Conservation (phyloP, 2,888 invertebrate genomes). For the Aquatica leii region DNA sequence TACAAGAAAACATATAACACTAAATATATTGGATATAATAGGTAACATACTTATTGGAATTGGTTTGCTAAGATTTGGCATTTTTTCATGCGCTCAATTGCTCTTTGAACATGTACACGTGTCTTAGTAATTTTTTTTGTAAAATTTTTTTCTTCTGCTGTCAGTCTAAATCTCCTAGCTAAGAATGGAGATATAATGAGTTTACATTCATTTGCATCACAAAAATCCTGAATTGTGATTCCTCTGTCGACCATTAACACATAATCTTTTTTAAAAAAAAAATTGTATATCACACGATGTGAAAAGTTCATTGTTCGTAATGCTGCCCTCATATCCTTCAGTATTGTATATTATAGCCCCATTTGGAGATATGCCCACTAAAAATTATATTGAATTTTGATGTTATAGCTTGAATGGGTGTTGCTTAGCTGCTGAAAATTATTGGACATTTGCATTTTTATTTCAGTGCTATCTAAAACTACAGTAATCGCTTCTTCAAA, state of each 20-base stretch:
- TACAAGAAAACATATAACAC: conserved; percentile 8
- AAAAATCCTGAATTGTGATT: conserved; percentile 14
- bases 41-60: conserved; percentile 14
- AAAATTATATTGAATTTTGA: conserved; percentile 9
- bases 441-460: no score
- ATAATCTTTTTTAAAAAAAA: conserved; percentile 15
- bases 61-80: conserved; percentile 7
- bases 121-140: conserved; percentile 16
- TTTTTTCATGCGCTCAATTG: conserved; percentile 3
- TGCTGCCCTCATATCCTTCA: conserved; percentile 10
- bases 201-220: conserved; percentile 12
- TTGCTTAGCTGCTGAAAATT: conserved; percentile 9
- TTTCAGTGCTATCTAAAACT: no score
- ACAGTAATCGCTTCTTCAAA: no score
- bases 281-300: background rate
- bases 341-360: conserved; percentile 5
- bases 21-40: conserved; percentile 5
- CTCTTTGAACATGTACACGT: conserved; percentile 16
- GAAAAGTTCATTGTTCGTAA: conserved; percentile 14
- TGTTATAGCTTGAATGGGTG: conserved; percentile 12
- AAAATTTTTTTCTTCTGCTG: conserved; percentile 16
- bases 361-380: background rate
- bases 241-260: conserved; percentile 14
- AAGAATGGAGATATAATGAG: conserved; percentile 18
- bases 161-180: conserved; percentile 6